phyloP scores from a whole-genome alignment of 2,113 vertebrate genomes.

The Thalassarche chlororhynchos region DNA sequence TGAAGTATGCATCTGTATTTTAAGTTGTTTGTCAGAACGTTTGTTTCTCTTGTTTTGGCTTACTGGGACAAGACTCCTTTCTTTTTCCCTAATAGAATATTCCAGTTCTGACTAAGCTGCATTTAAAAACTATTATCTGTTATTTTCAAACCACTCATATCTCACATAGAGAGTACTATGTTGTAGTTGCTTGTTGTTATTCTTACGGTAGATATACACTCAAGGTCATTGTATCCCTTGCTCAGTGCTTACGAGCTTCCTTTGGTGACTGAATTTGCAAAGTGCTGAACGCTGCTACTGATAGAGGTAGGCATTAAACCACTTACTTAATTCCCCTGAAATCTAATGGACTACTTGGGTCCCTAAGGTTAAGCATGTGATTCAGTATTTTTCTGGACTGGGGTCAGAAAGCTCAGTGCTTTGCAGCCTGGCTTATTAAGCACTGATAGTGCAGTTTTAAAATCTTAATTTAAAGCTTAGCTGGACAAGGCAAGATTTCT shows the following conservation, averaged over 20 bases:
- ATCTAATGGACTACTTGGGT: neutral
- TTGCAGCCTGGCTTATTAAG: neutral
- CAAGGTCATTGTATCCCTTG: neutral
- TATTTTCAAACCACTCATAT: neutral
- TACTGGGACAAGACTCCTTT: neutral
- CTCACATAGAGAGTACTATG: neutral
- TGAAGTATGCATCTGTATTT: neutral
- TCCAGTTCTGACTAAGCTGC: neutral
- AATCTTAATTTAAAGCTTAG: neutral
- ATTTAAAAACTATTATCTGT: neutral
- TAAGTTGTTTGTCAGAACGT: neutral
- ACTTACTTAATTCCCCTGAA: neutral
- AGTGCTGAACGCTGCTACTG: neutral
- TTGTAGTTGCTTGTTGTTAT: neutral
- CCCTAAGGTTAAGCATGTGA: neutral
- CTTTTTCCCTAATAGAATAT: neutral
- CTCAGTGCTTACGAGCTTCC: neutral
- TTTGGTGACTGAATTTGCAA: neutral
- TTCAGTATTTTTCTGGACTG: neutral
- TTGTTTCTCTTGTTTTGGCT: neutral
- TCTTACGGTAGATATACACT: neutral
- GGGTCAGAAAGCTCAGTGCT: neutral
- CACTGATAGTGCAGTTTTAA: neutral
- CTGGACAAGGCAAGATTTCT: neutral
- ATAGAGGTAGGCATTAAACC: neutral